A percentile compares a stretch with the other conserved stretches of the same genome.
These are phyloP conservation scores for Acronicta leporina DNA, from an alignment of 2,888 invertebrate genomes.

Conservation along the genomic window DNA sequence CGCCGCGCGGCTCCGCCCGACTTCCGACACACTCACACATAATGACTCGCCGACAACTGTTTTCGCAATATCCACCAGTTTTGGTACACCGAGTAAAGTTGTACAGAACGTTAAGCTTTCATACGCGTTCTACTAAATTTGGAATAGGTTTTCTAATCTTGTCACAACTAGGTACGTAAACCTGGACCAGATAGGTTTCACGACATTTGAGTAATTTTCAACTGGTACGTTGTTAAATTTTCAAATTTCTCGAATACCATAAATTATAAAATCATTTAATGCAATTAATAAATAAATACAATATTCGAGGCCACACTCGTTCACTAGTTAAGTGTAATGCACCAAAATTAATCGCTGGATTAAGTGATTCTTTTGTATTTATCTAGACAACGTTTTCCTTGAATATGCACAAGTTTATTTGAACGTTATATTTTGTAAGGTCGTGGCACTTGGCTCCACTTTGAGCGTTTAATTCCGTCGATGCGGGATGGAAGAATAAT, in stretches of 20 bases:
- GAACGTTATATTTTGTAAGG: conserved; percentile 41
- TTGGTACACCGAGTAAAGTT: background rate
- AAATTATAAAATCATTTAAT: too few species aligned
- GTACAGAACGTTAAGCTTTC: conserved; percentile 17
- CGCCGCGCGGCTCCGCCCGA: conserved; percentile 39
- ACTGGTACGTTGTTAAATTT: too few species aligned
- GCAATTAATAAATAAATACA: too few species aligned
- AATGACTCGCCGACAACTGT: conserved; percentile 50
- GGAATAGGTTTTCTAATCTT: too few species aligned
- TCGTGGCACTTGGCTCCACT: conserved; percentile 44
- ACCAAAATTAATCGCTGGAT: too few species aligned
- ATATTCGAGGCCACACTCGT: too few species aligned
- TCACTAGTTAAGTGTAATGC: too few species aligned
- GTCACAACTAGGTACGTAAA: too few species aligned
- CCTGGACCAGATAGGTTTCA: too few species aligned
- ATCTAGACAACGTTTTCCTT: background rate
- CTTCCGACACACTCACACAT: conserved; percentile 54
- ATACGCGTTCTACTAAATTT: too few species aligned
- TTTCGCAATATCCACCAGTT: conserved; percentile 43
- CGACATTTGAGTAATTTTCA: too few species aligned
- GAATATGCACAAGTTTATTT: conserved; percentile 47
- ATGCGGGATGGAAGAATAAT: conserved; percentile 44
- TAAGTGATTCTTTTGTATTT: conserved; percentile 19
- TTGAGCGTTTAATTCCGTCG: conserved; percentile 49
- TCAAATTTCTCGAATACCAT: too few species aligned